These are phyloP conservation scores for Calliphora vicina DNA, from an alignment of 1,140 invertebrate species.

Conservation along the genomic window DNA sequence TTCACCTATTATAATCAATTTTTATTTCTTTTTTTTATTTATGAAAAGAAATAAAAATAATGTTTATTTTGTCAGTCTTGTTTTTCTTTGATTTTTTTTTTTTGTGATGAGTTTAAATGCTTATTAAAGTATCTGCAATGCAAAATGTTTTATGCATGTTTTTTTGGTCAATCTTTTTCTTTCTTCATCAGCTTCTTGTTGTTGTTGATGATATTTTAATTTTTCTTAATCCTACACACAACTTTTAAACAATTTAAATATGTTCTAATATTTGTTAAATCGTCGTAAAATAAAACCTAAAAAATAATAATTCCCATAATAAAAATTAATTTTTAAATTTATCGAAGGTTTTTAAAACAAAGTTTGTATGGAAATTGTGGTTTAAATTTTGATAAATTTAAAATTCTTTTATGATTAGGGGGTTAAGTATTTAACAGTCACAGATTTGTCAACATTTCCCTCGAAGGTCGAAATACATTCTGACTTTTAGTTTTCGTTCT, in stretches of 20 bases:
- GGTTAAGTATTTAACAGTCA: too few relatives aligned
- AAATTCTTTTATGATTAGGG: too few relatives aligned
- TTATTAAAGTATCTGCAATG: neutral
- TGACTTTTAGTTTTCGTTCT: too few relatives aligned
- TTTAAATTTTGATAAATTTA: too few relatives aligned
- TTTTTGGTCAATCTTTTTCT: neutral
- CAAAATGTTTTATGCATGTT: neutral
- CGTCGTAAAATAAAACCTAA: too few relatives aligned
- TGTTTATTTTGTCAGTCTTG: neutral
- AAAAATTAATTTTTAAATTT: too few relatives aligned
- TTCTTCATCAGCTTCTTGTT: too few relatives aligned
- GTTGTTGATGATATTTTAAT: neutral
- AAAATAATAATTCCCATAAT: too few relatives aligned
- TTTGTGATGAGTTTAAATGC: neutral
- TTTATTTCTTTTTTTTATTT: neutral
- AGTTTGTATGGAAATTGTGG: too few relatives aligned
- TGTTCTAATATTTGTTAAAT: neutral
- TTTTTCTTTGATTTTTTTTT: neutral
- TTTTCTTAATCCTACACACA: neutral
- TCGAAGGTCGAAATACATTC: too few relatives aligned
- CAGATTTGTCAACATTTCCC: too few relatives aligned
- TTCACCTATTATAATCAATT: conserved; percentile 36
- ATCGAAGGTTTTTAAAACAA: too few relatives aligned
- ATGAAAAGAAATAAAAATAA: neutral
- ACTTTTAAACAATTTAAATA: neutral